A percentile compares a stretch with the other conserved stretches of the same genome.
These are phyloP conservation scores for Syndactyla subalaris DNA, from an alignment of 2,797 vertebrate species.

Conservation along the genomic window DNA sequence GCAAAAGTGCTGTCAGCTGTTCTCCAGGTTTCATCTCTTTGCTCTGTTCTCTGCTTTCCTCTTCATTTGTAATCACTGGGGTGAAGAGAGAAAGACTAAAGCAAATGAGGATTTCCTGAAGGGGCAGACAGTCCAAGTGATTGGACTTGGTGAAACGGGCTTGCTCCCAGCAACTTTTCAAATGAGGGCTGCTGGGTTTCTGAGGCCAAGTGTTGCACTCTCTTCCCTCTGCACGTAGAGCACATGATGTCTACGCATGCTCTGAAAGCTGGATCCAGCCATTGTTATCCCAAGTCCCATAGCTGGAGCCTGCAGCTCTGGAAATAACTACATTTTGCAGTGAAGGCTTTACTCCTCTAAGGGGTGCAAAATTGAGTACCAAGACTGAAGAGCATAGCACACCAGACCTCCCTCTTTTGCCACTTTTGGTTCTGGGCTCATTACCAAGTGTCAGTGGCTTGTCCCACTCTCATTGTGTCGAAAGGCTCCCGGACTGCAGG, in stretches of 20 bases:
- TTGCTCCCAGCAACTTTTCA: constrained; percentile 1
- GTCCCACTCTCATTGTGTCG: not conserved
- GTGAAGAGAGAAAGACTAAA: constrained; percentile 3
- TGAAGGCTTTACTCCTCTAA: not conserved
- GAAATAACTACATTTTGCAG: not conserved
- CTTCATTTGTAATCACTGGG: constrained; percentile 12
- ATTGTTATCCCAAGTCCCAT: not conserved
- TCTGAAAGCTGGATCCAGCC: not conserved
- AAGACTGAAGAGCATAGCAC: not conserved
- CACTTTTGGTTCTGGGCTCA: not conserved
- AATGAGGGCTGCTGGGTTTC: constrained; percentile 8
- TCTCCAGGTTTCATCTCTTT: constrained; percentile 21
- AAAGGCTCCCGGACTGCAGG: not conserved
- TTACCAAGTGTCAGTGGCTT: accelerated
- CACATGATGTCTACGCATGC: not conserved
- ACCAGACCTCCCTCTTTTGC: accelerated
- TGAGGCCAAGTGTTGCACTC: not conserved
- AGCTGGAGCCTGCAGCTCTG: not conserved
- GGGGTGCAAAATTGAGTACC: not conserved
- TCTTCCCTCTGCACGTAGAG: not conserved
- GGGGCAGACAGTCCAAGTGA: constrained; percentile 21
- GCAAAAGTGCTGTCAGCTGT: constrained; percentile 31
- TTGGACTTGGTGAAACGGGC: not conserved
- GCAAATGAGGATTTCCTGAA: constrained; percentile 17
- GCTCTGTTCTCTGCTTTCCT: constrained; percentile 37